Evolutionary conservation across 2,888 invertebrate genomes (phyloP), one percentile per base, ranked within the genome.

Genomic region (Himalopsyche tibetana): DNA sequence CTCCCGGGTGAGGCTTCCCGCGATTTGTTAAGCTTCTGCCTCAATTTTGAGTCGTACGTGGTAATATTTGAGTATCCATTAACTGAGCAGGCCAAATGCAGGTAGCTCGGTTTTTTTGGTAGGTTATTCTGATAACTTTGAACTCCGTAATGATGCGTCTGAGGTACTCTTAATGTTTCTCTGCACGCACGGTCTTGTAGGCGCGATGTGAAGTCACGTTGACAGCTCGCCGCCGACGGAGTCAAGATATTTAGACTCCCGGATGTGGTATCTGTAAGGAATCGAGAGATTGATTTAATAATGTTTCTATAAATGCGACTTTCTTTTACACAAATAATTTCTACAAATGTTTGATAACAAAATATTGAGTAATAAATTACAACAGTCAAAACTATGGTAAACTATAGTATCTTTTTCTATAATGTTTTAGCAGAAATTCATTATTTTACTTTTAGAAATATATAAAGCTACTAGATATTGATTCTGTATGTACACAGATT

Each of bases 21-120:
- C 63, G 96, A 96, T 89, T 94, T 96, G 89, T 94, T 95, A 84
- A 95, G 95, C 82, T 96, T 96, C 90, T 96, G 96, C 17, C 96
- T 93, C 56, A 96, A 92, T 90, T 96, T 96, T 0, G 97, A 96
- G 91, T 97, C 96, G 94, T 97, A 98, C 86, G 97, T 96, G 8
- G 96, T 97, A 85, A 97, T 94, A 89, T 96, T 96, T 6, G 97
- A 96, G 91, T 98, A 98, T 5, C 98, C 98, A 92, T 97, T 97
- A 83, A 98, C 97, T 36, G 97, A 97, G 91, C 98, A 97, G 83
- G 98, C 97, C 88, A 98, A 92, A 90, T 97, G 97, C 85, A 98
- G 92, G 91, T 98, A 98, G 86, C 97, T 97, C 0, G 98, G 98
- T 90, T 97, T 96, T 91, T 96, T 96, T 19, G 93, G 93, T 92